A percentile compares a stretch with the other conserved stretches of the same genome.
Conservation (phyloP, 2,888 invertebrate genomes). For the Ethmia dodecea region DNA sequence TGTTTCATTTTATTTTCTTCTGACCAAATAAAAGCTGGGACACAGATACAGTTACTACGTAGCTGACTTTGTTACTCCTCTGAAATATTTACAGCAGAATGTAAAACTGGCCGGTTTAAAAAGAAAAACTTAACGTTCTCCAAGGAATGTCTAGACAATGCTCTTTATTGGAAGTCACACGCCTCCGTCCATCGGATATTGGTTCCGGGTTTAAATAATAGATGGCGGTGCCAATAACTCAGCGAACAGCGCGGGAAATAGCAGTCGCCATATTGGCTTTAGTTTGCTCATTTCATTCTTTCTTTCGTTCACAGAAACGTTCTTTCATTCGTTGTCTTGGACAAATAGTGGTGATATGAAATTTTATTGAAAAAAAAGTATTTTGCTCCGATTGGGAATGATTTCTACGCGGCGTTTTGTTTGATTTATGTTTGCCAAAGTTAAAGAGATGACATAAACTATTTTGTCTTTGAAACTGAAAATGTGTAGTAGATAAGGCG, state of each 20-base stretch:
- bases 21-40: too few species aligned
- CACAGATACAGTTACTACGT: too few species aligned
- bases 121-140: too few species aligned
- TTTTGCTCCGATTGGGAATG: background rate
- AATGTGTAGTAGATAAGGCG: too few species aligned
- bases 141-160: slow-evolving; percentile 10
- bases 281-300: background rate
- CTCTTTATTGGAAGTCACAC: slow-evolving; percentile 5
- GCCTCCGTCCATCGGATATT: slow-evolving; percentile 24
- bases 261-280: slow-evolving; percentile 18
- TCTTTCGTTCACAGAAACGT: background rate
- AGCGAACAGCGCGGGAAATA: background rate
- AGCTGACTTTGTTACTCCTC: too few species aligned
- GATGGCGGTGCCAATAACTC: slow-evolving; percentile 29
- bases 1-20: too few species aligned
- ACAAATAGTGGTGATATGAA: background rate
- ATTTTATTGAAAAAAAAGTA: background rate
- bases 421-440: too few species aligned
- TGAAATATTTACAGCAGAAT: too few species aligned
- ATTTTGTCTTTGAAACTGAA: too few species aligned
- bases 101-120: too few species aligned
- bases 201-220: slow-evolving; percentile 37
- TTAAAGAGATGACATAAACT: too few species aligned
- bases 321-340: background rate
- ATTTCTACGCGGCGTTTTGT: too few species aligned